These are phyloP conservation scores for Hirtodrosophila duncani DNA, from an alignment of 2,888 invertebrate species.

Conservation along the genomic window DNA sequence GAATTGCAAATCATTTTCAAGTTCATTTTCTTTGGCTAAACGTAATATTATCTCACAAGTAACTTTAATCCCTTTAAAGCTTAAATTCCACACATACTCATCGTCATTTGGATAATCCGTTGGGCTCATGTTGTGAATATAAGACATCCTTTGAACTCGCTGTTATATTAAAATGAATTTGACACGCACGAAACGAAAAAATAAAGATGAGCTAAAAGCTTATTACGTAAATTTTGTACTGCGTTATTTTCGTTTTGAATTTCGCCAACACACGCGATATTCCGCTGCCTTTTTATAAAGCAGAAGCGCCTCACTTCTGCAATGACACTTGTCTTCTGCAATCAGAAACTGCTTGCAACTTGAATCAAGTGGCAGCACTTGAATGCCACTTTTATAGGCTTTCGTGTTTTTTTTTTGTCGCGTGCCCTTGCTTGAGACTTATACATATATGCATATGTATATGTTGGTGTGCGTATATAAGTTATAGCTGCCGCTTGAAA, in stretches of 20 bases:
- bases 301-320: no score
- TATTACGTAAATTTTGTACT: constrained; percentile 57
- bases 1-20: constrained; percentile 12
- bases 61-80: constrained; percentile 15
- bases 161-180: constrained; percentile 11
- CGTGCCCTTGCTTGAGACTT: constrained; percentile 33
- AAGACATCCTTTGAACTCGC: constrained; percentile 52
- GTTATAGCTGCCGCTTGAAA: not conserved
- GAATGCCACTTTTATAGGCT: not conserved
- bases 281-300: no score
- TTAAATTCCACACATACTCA: constrained; percentile 64
- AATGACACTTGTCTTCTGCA: no score
- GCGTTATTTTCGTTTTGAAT: constrained; percentile 5
- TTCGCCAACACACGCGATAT: constrained; percentile 12
- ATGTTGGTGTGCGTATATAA: constrained; percentile 21
- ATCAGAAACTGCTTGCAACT: no score
- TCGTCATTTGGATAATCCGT: constrained; percentile 57
- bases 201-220: not conserved
- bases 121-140: constrained; percentile 53
- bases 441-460: constrained; percentile 3
- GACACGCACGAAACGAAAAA: constrained; percentile 28
- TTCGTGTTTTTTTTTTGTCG: constrained; percentile 23
- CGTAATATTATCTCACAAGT: no score
- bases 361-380: no score
- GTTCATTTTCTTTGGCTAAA: not conserved